Evolutionary conservation across 2,113 vertebrate genomes (phyloP).

Genomic region (Rhinoderma darwinii): DNA sequence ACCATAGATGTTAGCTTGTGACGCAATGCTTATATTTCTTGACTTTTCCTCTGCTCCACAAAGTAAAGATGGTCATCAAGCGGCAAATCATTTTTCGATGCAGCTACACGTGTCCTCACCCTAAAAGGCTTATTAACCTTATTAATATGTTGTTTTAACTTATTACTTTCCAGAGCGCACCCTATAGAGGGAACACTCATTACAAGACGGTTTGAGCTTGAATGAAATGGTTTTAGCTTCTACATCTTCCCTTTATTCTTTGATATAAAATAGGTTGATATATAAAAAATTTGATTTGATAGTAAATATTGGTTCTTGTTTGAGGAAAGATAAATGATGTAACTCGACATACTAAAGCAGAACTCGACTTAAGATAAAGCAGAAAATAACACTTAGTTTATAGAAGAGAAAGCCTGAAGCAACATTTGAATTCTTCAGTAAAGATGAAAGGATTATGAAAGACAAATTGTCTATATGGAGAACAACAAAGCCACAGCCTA

Average conservation of each 20-base stretch:
- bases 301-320: neutral
- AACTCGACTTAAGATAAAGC: constrained; percentile 14
- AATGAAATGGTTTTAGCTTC: neutral
- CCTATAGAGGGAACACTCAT: too few relatives aligned
- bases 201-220: too few relatives aligned
- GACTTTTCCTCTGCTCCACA: too few relatives aligned
- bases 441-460: constrained; percentile 49
- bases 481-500: constrained; percentile 30
- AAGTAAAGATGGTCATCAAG: too few relatives aligned
- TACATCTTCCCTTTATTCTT: neutral
- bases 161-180: too few relatives aligned
- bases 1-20: too few relatives aligned
- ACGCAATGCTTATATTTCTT: too few relatives aligned
- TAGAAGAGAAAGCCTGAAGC: constrained; percentile 33
- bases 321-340: neutral
- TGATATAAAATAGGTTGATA: neutral
- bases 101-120: too few relatives aligned
- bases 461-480: constrained; percentile 22
- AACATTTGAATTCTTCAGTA: constrained; percentile 22
- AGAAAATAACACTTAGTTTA: constrained; percentile 17
- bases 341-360: constrained; percentile 1
- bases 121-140: too few relatives aligned
- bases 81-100: too few relatives aligned
- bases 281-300: neutral
- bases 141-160: too few relatives aligned